phyloP scores from a whole-genome alignment of 2,797 vertebrate genomes.

The Hipposideros larvatus region DNA sequence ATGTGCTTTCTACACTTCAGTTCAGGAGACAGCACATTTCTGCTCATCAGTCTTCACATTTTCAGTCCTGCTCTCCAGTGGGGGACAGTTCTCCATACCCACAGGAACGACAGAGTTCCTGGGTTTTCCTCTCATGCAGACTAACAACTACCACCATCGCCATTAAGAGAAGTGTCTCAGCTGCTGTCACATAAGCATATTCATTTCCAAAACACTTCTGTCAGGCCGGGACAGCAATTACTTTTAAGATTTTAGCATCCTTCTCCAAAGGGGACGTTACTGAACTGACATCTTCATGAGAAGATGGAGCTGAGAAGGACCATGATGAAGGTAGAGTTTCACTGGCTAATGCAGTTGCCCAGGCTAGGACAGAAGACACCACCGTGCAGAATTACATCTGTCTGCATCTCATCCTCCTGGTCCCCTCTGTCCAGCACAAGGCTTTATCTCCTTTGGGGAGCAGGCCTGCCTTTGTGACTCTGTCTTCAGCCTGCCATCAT shows the following conservation, averaged over 20 bases:
- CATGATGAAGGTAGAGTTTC: neutral
- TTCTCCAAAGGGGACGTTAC: neutral
- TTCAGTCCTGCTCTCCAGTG: neutral
- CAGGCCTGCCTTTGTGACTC: neutral
- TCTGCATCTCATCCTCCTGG: neutral
- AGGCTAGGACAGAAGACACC: neutral
- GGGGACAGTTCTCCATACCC: neutral
- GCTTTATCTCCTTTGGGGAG: neutral
- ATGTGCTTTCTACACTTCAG: neutral
- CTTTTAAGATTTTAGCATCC: neutral
- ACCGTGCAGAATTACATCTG: neutral
- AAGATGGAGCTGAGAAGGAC: neutral
- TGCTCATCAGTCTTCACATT: neutral
- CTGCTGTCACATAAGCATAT: neutral
- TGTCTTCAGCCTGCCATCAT: neutral
- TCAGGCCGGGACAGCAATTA: neutral
- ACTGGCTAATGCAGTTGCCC: too few species aligned
- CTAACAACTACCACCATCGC: too few species aligned
- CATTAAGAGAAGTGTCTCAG: neutral
- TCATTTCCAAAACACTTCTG: neutral
- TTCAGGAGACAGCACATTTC: neutral
- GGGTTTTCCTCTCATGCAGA: neutral
- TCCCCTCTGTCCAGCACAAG: accelerated
- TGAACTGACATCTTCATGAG: neutral
- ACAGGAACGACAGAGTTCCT: neutral